Conservation (phyloP, 2,888 invertebrate genomes). For the Alsophila aescularia region DNA sequence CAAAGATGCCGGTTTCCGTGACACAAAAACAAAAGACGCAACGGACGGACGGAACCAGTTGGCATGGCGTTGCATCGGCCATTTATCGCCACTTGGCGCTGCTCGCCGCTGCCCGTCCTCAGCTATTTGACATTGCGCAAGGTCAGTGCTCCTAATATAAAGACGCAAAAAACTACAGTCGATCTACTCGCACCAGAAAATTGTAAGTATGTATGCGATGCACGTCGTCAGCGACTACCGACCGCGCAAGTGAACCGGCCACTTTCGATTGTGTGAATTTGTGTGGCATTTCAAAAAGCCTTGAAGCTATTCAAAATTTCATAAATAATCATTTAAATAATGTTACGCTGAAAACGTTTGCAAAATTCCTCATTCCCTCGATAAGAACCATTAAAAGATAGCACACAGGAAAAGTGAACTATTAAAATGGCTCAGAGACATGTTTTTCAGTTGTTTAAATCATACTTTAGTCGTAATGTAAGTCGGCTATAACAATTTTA, state of each 20-base stretch:
- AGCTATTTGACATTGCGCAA: slow-evolving; percentile 84
- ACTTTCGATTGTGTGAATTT: slow-evolving; percentile 77
- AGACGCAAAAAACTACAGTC: slow-evolving; percentile 69
- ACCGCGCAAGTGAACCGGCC: slow-evolving; percentile 68
- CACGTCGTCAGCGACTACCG: slow-evolving; percentile 55
- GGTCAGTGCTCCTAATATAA: slow-evolving; percentile 83
- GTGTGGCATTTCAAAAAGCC: slow-evolving; percentile 23
- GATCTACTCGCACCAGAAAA: slow-evolving; percentile 27
- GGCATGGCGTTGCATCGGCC: slow-evolving; percentile 58
- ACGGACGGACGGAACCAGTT: slow-evolving; percentile 59
- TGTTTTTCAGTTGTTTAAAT: slow-evolving; percentile 35
- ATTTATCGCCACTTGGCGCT: slow-evolving; percentile 61
- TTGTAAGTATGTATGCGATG: slow-evolving; percentile 56
- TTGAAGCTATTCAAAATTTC: slow-evolving; percentile 12
- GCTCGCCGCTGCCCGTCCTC: slow-evolving; percentile 53
- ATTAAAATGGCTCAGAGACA: slow-evolving; percentile 31
- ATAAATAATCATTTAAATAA: slow-evolving; percentile 19
- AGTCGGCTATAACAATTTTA: slow-evolving; percentile 34
- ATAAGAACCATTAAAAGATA: slow-evolving; percentile 38
- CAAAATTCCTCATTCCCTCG: slow-evolving; percentile 31
- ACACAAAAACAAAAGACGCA: slow-evolving; percentile 61
- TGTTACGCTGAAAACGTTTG: slow-evolving; percentile 17
- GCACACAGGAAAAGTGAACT: slow-evolving; percentile 34
- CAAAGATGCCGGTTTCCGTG: slow-evolving; percentile 54
- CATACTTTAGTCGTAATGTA: slow-evolving; percentile 30